Base-by-base conservation (phyloP, 2,797 vertebrate genomes). In the Acanthis flammea region DNA sequence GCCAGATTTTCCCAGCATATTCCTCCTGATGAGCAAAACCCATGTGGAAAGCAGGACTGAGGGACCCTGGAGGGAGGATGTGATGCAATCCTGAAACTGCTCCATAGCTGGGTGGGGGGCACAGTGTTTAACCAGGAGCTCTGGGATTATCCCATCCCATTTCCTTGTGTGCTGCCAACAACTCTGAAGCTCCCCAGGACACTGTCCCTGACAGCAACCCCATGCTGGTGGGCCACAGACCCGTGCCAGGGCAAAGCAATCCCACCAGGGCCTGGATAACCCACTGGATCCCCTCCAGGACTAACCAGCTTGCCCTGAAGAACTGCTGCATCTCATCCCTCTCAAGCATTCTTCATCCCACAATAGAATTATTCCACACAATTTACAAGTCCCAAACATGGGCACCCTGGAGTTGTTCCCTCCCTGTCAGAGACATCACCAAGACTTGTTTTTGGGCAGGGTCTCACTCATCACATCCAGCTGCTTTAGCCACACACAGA, bases 161-260 rank as follows among this genome's bases (percentile, higher is more conserved):
- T 16, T 31, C 74, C 54, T 54, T 0, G 0, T 1, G 60, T 13
- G 51, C 30, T 47, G 75, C 37, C 73, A 42, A 0, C 14, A n/a
- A 2, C 30, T n/a, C 76, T 30, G 45, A 31, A 66, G 55, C 53
- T 28, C 23, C 41, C 37, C 51, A 45, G 21, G 50, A 28, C 1
- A 24, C 1, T 1, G 15, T 3, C 14, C 31, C 42, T 0, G 0
- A 35, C 23, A 45, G 33, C 65, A 74, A 23, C 60, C 25, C 47
- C 0, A 0, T 5, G 51, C 27, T 25, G 58, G 4, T 18, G n/a
- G 75, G n/a, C 41, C 53, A 76, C n/a, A 71, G 31, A 37, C 35
- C 57, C 1, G 1, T 53, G 75, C 57, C 41, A 8, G 3, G 19
- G 18, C 22, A 50, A 35, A 50, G 50, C 45, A 77, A 60, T 10